Conservation (phyloP, 2,113 vertebrate species). For the Saguinus imperator region DNA sequence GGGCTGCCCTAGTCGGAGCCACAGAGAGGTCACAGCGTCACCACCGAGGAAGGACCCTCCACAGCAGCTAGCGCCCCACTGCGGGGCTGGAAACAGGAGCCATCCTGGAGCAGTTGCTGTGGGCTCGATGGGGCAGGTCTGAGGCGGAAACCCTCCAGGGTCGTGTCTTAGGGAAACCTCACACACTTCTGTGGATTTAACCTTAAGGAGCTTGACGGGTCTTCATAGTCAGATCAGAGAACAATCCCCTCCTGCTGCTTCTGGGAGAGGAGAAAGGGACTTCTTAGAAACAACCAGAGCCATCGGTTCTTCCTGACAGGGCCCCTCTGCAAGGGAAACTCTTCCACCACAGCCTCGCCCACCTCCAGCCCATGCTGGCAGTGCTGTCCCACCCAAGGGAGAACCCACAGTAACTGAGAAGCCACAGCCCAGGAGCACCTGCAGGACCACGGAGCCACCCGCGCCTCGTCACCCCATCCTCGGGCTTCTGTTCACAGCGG, state of each 20-base stretch:
- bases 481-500: fast-evolving
- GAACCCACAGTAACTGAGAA: neutral
- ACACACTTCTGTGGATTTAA: neutral
- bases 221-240: neutral
- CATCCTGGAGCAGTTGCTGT: neutral
- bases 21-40: fast-evolving
- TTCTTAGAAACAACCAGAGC: neutral
- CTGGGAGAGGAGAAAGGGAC: neutral
- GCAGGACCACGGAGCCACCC: fast-evolving
- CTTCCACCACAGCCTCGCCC: neutral
- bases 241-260: neutral
- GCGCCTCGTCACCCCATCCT: fast-evolving
- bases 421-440: neutral
- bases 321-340: neutral
- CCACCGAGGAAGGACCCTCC: fast-evolving
- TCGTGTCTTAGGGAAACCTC: neutral
- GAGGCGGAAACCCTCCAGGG: neutral
- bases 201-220: neutral
- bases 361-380: neutral
- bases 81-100: neutral
- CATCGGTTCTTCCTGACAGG: neutral
- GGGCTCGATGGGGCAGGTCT: neutral
- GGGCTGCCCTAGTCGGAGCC: fast-evolving
- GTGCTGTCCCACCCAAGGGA: neutral
- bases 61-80: fast-evolving